These are phyloP conservation scores for Chloroclystis v-ata DNA, from an alignment of 2,888 invertebrate genomes.

Conservation along the genomic window DNA sequence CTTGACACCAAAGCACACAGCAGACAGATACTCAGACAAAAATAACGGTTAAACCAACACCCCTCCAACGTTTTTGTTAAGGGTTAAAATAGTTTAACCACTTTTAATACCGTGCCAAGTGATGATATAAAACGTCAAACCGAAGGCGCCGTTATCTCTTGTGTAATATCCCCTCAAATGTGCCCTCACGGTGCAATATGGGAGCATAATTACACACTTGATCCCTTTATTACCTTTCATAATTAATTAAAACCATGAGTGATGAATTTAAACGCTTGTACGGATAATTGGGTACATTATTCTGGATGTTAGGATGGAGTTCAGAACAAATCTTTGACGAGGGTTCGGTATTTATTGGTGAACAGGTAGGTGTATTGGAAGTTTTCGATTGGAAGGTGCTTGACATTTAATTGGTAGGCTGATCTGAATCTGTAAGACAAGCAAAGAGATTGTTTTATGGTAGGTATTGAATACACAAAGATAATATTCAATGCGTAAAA, in stretches of 20 bases:
- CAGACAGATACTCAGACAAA: no score
- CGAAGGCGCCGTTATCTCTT: constrained; percentile 1
- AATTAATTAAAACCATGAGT: constrained; percentile 47
- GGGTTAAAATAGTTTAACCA: no score
- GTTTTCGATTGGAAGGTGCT: constrained; percentile 6
- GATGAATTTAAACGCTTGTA: constrained; percentile 31
- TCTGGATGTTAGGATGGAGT: constrained; percentile 23
- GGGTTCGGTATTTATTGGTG: constrained; percentile 19
- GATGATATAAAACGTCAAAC: neutral
- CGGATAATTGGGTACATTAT: constrained; percentile 30
- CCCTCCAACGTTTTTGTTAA: no score
- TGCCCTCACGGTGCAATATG: constrained; percentile 49
- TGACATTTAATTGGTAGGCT: no score
- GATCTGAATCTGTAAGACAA: no score
- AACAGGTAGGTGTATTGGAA: constrained; percentile 12
- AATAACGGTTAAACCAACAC: no score
- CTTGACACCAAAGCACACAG: no score
- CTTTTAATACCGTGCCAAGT: neutral
- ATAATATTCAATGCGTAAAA: no score
- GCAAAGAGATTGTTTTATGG: no score
- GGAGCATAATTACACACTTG: constrained; percentile 50
- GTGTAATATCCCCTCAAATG: constrained; percentile 28
- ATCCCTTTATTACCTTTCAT: constrained; percentile 49
- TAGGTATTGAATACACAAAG: no score
- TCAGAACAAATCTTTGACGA: constrained; percentile 24